phyloP scores from a whole-genome alignment of 2,113 vertebrate species.

The Mionectes macconnelli region DNA sequence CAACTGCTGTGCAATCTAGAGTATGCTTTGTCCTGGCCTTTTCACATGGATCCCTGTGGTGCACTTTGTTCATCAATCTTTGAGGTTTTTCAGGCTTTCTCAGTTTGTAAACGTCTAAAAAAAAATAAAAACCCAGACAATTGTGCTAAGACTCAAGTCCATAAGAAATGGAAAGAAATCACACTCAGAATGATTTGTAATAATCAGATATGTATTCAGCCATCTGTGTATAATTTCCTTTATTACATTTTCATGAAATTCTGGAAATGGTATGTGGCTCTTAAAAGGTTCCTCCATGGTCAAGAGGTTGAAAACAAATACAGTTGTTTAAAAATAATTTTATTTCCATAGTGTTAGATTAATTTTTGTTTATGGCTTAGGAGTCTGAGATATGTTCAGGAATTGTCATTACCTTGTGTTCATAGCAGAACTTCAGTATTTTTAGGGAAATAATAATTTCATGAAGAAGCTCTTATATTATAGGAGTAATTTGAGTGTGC shows the following conservation, averaged over 20 bases:
- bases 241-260: neutral
- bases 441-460: neutral
- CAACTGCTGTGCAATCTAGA: neutral
- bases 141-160: neutral
- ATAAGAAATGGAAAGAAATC: neutral
- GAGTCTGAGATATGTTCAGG: neutral
- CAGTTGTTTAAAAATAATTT: accelerated
- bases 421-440: neutral
- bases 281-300: neutral
- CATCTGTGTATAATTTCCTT: neutral
- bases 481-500: neutral
- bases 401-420: neutral
- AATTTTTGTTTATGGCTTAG: neutral
- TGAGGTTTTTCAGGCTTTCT: neutral
- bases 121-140: neutral
- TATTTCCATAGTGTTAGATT: neutral
- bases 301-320: neutral
- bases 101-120: neutral
- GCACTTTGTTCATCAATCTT: neutral
- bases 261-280: neutral
- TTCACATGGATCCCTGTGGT: neutral
- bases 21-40: neutral
- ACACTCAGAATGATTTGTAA: neutral
- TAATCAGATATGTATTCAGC: neutral
- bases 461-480: neutral